Evolutionary conservation across 1,140 invertebrate species (phyloP).

Genomic region (Leptopilina boulardi): DNA sequence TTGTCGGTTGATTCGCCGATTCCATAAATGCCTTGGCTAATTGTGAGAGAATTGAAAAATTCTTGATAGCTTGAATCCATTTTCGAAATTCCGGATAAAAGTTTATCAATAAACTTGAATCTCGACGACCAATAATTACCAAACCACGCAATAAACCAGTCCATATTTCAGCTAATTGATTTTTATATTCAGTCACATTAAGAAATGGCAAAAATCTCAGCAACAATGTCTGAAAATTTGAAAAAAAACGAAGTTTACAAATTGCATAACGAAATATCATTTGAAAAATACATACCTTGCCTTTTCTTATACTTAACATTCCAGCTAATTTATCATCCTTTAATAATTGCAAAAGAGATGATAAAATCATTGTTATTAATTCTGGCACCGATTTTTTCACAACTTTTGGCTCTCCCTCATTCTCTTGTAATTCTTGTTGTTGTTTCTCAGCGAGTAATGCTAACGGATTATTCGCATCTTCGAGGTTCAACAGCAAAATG

Average conservation of each 20-base stretch:
- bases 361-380: slow-evolving; percentile 69
- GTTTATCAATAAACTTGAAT: slow-evolving; percentile 72
- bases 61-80: slow-evolving; percentile 68
- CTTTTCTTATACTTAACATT: slow-evolving; percentile 84
- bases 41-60: slow-evolving; percentile 55
- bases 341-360: slow-evolving; percentile 70
- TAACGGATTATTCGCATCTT: slow-evolving; percentile 84
- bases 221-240: slow-evolving; percentile 75
- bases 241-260: slow-evolving; percentile 28
- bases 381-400: slow-evolving; percentile 80
- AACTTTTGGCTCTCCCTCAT: slow-evolving; percentile 74
- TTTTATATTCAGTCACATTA: slow-evolving; percentile 69
- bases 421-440: slow-evolving; percentile 72
- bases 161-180: slow-evolving; percentile 76
- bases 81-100: slow-evolving; percentile 77
- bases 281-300: slow-evolving; percentile 77
- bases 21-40: slow-evolving; percentile 66
- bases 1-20: slow-evolving; percentile 61
- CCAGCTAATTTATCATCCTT: slow-evolving; percentile 81
- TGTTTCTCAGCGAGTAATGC: slow-evolving; percentile 80
- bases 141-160: slow-evolving; percentile 75
- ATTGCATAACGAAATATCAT: slow-evolving; percentile 13
- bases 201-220: slow-evolving; percentile 78
- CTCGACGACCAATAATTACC: slow-evolving; percentile 75
- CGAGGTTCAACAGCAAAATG: slow-evolving; percentile 80